Conservation (phyloP, 2,113 vertebrate genomes). For the Indri indri region DNA sequence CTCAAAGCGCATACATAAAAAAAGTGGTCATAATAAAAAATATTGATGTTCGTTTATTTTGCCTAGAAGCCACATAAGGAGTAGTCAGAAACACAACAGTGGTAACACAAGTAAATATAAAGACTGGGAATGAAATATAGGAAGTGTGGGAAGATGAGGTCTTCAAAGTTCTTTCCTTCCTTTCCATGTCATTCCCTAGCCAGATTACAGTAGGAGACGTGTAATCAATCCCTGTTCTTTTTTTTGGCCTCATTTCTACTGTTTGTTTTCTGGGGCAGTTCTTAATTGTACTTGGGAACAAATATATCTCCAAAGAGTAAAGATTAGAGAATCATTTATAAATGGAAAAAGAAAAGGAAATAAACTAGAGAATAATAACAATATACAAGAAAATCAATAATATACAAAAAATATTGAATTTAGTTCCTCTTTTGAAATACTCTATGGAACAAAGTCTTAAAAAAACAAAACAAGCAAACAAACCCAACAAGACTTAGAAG, state of each 20-base stretch:
- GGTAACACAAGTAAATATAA: neutral
- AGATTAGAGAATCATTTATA: neutral
- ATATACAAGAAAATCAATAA: slow-evolving; percentile 12
- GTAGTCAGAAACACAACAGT: neutral
- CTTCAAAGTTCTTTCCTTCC: neutral
- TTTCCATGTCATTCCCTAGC: neutral
- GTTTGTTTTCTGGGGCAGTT: neutral
- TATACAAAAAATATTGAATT: slow-evolving; percentile 11
- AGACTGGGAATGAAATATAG: neutral
- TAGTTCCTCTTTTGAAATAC: slow-evolving; percentile 35
- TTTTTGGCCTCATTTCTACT: neutral
- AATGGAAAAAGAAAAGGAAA: slow-evolving; percentile 4
- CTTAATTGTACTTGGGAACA: neutral
- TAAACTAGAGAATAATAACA: neutral
- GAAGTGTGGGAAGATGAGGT: neutral
- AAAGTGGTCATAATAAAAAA: slow-evolving; percentile 23
- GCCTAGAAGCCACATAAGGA: neutral
- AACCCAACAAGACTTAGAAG: neutral
- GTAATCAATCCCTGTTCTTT: neutral
- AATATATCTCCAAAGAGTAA: neutral
- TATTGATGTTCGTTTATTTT: neutral
- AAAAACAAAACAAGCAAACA: neutral
- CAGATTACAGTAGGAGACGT: neutral
- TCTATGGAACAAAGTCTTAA: neutral
- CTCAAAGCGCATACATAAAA: slow-evolving; percentile 24